Conservation (phyloP, 2,888 invertebrate genomes). For the Busseola fusca region DNA sequence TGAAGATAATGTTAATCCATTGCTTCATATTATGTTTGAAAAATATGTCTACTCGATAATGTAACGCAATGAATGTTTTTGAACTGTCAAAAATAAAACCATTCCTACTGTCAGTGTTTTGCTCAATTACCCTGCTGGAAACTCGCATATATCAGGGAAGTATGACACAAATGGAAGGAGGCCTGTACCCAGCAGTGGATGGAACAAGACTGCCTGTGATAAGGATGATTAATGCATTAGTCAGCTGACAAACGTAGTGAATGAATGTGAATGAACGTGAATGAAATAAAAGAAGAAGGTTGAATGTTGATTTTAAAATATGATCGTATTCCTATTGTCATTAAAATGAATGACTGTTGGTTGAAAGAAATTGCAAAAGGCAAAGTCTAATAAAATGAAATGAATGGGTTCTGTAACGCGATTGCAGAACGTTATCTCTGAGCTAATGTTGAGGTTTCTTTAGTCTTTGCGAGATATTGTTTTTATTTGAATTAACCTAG, state of each 20-base stretch:
- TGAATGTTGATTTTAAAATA: conserved; percentile 11
- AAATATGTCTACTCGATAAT: not conserved
- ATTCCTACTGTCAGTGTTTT: not conserved
- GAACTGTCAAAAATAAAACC: not conserved
- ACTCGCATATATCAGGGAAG: not conserved
- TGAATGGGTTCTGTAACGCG: conserved; percentile 23
- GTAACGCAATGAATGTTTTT: not conserved
- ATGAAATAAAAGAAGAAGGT: conserved; percentile 16
- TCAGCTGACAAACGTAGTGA: not conserved
- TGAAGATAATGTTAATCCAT: too few relatives aligned
- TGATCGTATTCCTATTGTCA: conserved; percentile 14
- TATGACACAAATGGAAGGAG: not conserved
- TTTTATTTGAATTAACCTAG: conserved; percentile 16
- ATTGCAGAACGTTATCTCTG: conserved; percentile 32
- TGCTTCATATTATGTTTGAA: too few relatives aligned
- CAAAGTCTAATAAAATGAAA: conserved; percentile 42
- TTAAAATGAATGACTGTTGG: conserved; percentile 16
- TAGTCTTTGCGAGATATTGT: conserved; percentile 2
- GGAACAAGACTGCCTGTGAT: not conserved
- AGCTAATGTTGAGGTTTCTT: conserved; percentile 24
- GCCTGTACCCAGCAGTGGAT: not conserved
- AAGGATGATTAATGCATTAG: not conserved
- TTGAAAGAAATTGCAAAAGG: conserved; percentile 29
- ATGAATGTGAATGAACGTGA: too few relatives aligned
- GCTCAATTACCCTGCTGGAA: not conserved